Evolutionary conservation across 2,113 vertebrate species (phyloP).

Genomic region (Diphyllodes magnificus): DNA sequence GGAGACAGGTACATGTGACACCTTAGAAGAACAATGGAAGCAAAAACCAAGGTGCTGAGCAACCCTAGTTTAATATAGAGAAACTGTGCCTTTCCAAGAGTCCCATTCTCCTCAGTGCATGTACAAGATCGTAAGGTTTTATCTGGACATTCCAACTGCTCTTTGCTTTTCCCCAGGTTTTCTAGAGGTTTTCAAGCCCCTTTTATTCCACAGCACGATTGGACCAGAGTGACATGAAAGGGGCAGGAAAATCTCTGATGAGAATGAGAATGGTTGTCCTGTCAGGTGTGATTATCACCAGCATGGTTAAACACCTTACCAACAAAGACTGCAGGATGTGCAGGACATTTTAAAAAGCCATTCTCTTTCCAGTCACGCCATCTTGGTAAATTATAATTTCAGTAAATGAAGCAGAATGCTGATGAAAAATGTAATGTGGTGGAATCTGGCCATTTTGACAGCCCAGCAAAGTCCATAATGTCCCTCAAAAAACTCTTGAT

Average conservation of each 20-base stretch:
- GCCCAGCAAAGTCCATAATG: neutral
- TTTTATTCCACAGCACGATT: neutral
- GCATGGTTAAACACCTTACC: neutral
- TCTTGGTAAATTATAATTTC: conserved; percentile 45
- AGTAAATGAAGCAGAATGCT: conserved; percentile 59
- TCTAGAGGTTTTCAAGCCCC: neutral
- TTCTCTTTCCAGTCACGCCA: conserved; percentile 34
- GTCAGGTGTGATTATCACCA: conserved; percentile 48
- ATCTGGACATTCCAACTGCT: neutral
- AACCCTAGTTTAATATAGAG: neutral
- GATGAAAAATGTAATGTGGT: conserved; percentile 52
- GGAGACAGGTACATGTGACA: neutral
- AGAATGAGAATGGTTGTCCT: neutral
- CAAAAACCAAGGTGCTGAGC: neutral
- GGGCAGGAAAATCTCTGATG: neutral
- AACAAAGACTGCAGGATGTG: neutral
- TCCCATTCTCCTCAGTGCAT: neutral
- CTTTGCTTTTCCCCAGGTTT: neutral
- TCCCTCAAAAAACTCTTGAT: conserved; percentile 10
- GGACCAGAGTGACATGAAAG: neutral
- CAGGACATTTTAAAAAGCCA: conserved; percentile 22
- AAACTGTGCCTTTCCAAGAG: neutral
- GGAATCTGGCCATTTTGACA: neutral
- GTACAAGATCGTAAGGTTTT: neutral
- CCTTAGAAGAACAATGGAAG: neutral